Evolutionary conservation across 92 coral and sea anemone genomes (phyloP), one percentile per base, ranked within the genome.

Genomic region (Hydrozoanthus gracilis): DNA sequence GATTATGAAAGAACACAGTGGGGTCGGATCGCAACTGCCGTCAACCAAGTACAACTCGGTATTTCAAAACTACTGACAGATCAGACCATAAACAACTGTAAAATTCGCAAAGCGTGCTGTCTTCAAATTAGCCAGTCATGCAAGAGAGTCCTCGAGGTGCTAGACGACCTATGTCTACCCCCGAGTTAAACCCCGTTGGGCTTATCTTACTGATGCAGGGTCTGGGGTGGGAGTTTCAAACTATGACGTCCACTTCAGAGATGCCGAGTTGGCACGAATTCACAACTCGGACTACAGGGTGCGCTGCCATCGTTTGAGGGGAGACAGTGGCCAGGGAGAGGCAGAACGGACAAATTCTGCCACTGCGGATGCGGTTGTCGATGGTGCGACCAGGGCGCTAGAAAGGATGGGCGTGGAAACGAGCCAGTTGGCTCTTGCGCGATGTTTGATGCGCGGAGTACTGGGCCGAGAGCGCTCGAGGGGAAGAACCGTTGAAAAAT

Each of bases 401-500:
- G 35, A 27, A 27, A 27, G 35, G 35, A 27, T 27, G 75, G 75
- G 75, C 50, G 75, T 47, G 50, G 50, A 70, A 70, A 80, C 86
- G 51, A 39, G 86, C 72, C 54, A 9, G 45, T 61, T 80, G 86
- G 86, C 76, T 80, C 75, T 61, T 70, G 75, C 35, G 35, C 35
- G 35, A 27, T 27, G 35, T 27, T 0, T 27, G 35, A 27, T 27
- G 35, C 75, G 75, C 75, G 75, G 75, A 70, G 75, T 70, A 70
- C 75, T 70, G 75, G 50, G 75, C 75, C 75, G 75, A 70, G 75
- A 70, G 75, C 75, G 75, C 75, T 70, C 75, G 75, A 70, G 49
- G 13, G 50, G 15, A 35, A 35, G 47, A 27, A 27, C 35, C 35
- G 35, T 27, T 27, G 35, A 27, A 27, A 80, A 80, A 80, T 80